phyloP scores from a whole-genome alignment of 2,113 vertebrate species.

The Psophia crepitans region DNA sequence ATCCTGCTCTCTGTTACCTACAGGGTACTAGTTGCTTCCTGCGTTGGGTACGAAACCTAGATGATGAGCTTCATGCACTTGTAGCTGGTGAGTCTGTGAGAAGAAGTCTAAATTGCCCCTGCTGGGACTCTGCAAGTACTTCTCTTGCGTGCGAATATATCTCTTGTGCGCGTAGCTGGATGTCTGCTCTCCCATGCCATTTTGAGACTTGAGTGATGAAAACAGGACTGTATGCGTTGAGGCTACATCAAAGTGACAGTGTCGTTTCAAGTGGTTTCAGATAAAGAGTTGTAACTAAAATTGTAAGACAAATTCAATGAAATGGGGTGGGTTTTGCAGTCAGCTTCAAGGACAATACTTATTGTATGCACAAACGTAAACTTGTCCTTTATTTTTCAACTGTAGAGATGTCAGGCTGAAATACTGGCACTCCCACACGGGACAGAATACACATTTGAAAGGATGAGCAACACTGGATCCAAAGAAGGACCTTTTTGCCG shows the following conservation, averaged over 20 bases:
- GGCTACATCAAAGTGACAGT: not conserved
- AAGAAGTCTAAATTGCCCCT: not conserved
- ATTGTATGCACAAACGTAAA: not conserved
- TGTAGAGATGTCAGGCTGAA: not conserved
- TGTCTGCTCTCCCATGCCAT: not conserved
- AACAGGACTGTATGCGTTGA: not conserved
- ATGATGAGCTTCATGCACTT: conserved; percentile 95
- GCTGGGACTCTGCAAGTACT: not conserved
- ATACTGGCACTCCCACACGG: accelerated
- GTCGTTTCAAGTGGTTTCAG: not conserved
- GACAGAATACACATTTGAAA: not conserved
- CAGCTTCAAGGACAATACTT: not conserved
- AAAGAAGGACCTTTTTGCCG: not conserved
- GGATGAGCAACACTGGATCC: not conserved
- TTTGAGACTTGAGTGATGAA: not conserved
- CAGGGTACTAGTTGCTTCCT: conserved; percentile 96
- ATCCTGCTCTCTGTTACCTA: not conserved
- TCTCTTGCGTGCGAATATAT: not conserved
- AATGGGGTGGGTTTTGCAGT: not conserved
- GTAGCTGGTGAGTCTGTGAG: conserved; percentile 83
- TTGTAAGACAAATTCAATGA: not conserved
- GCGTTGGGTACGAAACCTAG: conserved; percentile 93
- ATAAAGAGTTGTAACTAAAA: not conserved
- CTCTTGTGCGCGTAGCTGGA: not conserved
- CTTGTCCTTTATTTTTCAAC: not conserved